Evolutionary conservation across 2,888 invertebrate species (phyloP).

Genomic region (Heteromyza rotundicornis): DNA sequence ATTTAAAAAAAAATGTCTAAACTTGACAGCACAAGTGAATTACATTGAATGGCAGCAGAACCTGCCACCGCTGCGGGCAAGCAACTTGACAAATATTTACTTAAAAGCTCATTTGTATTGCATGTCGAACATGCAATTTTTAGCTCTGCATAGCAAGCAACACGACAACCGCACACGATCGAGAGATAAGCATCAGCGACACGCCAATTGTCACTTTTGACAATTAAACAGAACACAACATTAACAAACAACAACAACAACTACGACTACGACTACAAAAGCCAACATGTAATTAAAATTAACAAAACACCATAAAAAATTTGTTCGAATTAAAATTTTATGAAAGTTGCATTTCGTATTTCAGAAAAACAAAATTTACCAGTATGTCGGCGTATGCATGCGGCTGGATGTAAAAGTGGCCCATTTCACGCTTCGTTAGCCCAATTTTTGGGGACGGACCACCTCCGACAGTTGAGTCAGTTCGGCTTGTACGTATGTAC

Average conservation of each 20-base stretch:
- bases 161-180: not conserved
- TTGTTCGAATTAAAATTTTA: not conserved
- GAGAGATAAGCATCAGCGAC: not conserved
- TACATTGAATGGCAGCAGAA: no score
- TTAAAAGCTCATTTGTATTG: not conserved
- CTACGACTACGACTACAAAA: not conserved
- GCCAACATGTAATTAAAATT: no score
- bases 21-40: not conserved
- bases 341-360: not conserved
- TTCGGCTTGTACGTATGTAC: no score
- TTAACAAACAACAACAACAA: slow-evolving; percentile 1
- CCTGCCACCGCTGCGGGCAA: not conserved
- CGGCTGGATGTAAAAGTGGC: not conserved
- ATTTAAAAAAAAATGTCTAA: not conserved
- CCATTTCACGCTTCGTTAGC: slow-evolving; percentile 6
- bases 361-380: not conserved
- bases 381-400: not conserved
- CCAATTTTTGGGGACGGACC: not conserved
- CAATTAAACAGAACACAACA: slow-evolving; percentile 1
- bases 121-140: not conserved
- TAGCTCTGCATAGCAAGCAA: not conserved
- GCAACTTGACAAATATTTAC: slow-evolving; percentile 1
- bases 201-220: slow-evolving; percentile 1
- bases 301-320: not conserved
- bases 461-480: not conserved